Evolutionary conservation across 2,113 vertebrate genomes (phyloP).

Genomic region (Perca flavescens): DNA sequence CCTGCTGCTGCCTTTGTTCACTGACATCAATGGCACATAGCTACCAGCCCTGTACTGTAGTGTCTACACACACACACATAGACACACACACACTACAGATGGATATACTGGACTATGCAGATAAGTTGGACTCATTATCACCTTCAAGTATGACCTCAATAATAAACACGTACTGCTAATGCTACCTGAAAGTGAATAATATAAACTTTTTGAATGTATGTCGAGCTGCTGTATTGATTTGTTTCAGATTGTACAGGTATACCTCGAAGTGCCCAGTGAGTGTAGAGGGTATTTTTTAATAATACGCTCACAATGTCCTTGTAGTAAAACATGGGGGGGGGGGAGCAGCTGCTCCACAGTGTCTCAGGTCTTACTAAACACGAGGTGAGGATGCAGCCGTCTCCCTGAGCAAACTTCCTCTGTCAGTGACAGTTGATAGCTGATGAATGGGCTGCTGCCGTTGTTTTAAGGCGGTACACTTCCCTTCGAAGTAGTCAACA

Average conservation of each 20-base stretch:
- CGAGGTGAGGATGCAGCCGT: constrained; percentile 1
- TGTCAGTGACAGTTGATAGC: not conserved
- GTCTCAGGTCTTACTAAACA: not conserved
- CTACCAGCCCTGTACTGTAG: not conserved
- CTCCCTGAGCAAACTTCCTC: constrained; percentile 59
- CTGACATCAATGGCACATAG: not conserved
- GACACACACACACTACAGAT: not conserved
- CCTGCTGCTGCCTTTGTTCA: not conserved
- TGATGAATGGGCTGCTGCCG: not conserved
- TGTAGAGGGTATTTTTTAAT: not conserved
- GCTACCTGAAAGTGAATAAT: not conserved
- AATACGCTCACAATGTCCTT: not conserved
- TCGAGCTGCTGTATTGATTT: not conserved
- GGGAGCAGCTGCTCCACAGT: not conserved
- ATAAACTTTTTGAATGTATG: not conserved
- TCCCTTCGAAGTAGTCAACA: constrained; percentile 22
- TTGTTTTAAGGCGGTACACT: not conserved
- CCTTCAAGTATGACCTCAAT: not conserved
- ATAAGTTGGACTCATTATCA: not conserved
- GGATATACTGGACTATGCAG: no score
- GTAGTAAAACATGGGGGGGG: not conserved
- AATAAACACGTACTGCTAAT: not conserved
- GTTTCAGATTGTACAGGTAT: not conserved
- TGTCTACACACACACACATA: not conserved
- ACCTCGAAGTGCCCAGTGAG: not conserved